These are phyloP conservation scores for Alca torda DNA, from an alignment of 2,797 vertebrate genomes.

Conservation along the genomic window DNA sequence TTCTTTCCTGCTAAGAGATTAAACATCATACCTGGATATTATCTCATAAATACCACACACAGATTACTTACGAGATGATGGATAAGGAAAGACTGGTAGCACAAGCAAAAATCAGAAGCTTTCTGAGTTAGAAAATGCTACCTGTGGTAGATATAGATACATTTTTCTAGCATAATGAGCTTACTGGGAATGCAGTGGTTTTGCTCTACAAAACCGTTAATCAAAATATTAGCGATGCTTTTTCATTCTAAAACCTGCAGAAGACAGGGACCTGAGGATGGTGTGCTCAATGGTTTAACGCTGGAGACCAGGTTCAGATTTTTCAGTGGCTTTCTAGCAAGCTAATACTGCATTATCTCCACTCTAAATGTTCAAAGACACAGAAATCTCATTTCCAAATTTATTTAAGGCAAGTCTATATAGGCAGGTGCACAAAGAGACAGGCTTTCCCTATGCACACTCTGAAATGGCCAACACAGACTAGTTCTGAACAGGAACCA, in stretches of 20 bases:
- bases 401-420: background rate
- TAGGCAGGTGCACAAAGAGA: background rate
- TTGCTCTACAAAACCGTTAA: background rate
- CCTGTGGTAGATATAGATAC: background rate
- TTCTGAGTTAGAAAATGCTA: background rate
- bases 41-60: background rate
- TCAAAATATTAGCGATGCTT: background rate
- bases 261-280: background rate
- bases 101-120: background rate
- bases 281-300: background rate
- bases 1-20: background rate
- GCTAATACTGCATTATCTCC: background rate
- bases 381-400: background rate
- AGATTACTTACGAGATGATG: background rate
- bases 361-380: background rate
- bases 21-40: background rate
- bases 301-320: background rate
- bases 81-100: background rate
- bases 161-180: background rate
- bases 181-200: background rate
- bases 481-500: background rate
- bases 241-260: background rate
- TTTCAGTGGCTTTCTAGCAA: background rate
- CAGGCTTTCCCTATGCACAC: background rate
- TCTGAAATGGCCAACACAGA: background rate